Evolutionary conservation across 1,140 invertebrate species (phyloP).

Genomic region (Venustaconcha ellipsiformis): DNA sequence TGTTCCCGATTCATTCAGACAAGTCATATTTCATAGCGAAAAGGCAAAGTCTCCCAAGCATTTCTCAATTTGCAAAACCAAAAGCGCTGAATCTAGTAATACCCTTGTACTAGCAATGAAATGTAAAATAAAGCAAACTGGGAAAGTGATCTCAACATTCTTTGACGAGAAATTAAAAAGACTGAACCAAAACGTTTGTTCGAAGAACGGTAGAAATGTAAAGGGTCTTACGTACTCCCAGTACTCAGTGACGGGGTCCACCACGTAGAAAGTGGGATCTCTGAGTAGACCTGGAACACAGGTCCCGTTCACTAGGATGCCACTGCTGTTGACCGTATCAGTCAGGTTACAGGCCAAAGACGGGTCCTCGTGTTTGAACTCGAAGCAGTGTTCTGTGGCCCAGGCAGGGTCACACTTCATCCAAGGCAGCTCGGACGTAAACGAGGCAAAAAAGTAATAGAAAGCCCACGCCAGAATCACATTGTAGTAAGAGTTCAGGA

Average conservation of each 20-base stretch:
- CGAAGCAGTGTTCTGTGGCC: constrained; percentile 42
- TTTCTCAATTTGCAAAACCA: neutral
- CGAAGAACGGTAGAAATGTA: constrained; percentile 69
- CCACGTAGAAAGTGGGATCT: constrained; percentile 1
- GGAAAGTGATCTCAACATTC: constrained; percentile 16
- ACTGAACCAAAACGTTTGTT: constrained; percentile 74
- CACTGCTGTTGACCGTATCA: neutral
- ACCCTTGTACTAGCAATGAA: neutral
- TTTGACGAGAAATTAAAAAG: constrained; percentile 77
- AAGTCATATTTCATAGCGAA: no score
- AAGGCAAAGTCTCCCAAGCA: neutral
- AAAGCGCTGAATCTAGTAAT: neutral
- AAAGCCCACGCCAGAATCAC: constrained; percentile 97
- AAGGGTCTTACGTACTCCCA: constrained; percentile 24
- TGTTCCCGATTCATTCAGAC: no score
- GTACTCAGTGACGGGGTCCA: constrained; percentile 29
- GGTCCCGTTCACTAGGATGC: neutral
- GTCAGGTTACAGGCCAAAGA: neutral
- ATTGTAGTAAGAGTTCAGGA: constrained; percentile 83
- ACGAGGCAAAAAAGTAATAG: constrained; percentile 81
- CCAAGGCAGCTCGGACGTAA: constrained; percentile 83
- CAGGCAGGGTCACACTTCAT: constrained; percentile 78
- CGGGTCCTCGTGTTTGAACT: constrained; percentile 9
- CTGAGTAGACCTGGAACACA: constrained; percentile 3
- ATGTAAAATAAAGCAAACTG: no score